Evolutionary conservation across 2,888 invertebrate species (phyloP).

Genomic region (Cybosia mesomella): DNA sequence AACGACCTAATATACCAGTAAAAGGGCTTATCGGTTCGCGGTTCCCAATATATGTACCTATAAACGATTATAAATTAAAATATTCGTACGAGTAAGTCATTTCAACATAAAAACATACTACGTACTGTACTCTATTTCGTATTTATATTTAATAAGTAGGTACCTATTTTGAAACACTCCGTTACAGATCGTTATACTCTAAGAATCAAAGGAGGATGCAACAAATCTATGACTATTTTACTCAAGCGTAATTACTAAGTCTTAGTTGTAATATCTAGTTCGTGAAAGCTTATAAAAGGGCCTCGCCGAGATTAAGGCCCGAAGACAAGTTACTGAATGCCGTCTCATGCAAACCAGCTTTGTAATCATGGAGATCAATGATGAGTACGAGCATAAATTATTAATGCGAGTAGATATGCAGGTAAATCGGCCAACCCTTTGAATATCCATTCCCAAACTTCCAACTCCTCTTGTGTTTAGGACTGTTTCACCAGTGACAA

Average conservation of each 20-base stretch:
- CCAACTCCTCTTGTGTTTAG: neutral
- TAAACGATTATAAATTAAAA: too few relatives aligned
- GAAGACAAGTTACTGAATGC: neutral
- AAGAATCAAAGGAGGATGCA: neutral
- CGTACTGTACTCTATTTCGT: neutral
- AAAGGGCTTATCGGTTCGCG: neutral
- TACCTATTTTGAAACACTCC: neutral
- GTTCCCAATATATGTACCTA: too few relatives aligned
- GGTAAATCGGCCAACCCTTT: neutral
- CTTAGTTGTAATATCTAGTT: neutral
- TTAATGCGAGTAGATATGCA: neutral
- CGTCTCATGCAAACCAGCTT: neutral
- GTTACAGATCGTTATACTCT: neutral
- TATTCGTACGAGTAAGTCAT: neutral
- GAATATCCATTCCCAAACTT: neutral
- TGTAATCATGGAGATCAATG: neutral
- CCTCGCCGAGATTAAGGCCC: neutral
- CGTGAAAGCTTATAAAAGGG: neutral
- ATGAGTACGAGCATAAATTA: slow-evolving; percentile 1
- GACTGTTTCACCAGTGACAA: neutral
- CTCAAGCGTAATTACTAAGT: neutral
- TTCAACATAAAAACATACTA: neutral
- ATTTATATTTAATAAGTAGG: neutral
- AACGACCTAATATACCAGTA: neutral
- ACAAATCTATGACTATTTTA: neutral